These are phyloP conservation scores for Butorides virescens DNA, from an alignment of 2,113 vertebrate species.

Conservation along the genomic window DNA sequence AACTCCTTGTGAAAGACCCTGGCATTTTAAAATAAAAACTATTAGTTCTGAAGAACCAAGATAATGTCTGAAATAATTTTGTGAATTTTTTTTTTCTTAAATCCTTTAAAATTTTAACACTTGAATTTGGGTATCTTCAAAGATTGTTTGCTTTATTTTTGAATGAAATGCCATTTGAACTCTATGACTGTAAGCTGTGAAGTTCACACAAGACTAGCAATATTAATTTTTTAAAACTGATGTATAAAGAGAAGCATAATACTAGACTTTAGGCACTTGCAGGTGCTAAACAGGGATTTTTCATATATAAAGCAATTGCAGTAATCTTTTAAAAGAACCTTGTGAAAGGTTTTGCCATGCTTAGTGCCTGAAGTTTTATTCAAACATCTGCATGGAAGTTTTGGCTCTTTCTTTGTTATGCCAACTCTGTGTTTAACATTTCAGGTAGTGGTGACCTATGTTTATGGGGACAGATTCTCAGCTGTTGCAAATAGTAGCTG, in stretches of 20 bases:
- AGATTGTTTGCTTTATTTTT: background rate
- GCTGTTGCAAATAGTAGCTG: background rate
- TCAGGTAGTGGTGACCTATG: background rate
- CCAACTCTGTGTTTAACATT: background rate
- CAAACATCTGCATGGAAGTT: background rate
- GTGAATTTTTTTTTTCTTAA: background rate
- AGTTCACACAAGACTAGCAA: background rate
- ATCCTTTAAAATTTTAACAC: background rate
- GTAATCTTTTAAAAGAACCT: background rate
- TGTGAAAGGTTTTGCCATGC: constrained; percentile 25
- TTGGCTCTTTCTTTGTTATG: background rate
- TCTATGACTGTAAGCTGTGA: background rate
- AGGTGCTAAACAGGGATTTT: background rate
- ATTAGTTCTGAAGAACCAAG: background rate
- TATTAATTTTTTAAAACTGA: background rate
- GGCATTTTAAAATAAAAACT: background rate
- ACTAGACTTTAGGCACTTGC: background rate
- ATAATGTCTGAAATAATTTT: background rate
- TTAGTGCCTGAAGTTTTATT: constrained; percentile 4
- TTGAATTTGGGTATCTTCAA: background rate
- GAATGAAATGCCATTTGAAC: background rate
- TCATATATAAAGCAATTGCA: background rate
- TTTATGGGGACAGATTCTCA: background rate
- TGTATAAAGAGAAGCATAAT: background rate
- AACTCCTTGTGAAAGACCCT: background rate